Evolutionary conservation across 2,888 invertebrate species (phyloP).

Genomic region (Vesta saturnalis): DNA sequence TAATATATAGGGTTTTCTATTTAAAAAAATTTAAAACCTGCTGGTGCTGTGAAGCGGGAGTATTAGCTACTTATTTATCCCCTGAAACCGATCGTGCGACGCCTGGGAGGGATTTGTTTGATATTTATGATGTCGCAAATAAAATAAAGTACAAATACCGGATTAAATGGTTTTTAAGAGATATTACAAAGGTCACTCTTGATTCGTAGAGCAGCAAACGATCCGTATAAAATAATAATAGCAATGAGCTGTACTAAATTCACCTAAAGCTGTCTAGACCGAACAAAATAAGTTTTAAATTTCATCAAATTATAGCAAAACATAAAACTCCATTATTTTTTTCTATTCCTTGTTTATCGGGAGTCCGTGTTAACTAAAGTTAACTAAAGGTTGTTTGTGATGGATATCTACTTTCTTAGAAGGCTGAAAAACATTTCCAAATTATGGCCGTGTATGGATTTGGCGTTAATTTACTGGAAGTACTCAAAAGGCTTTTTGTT

Average conservation of each 20-base stretch:
- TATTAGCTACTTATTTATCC: slow-evolving; percentile 50
- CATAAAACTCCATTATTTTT: too few relatives aligned
- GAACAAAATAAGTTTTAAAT: slow-evolving; percentile 26
- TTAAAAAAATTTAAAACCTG: too few relatives aligned
- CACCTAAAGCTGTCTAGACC: slow-evolving; percentile 36
- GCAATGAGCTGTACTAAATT: slow-evolving; percentile 35
- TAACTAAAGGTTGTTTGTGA: too few relatives aligned
- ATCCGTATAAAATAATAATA: slow-evolving; percentile 49
- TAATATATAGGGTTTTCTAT: too few relatives aligned
- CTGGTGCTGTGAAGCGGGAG: slow-evolving; percentile 39
- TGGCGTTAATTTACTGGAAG: background rate
- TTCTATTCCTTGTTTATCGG: too few relatives aligned
- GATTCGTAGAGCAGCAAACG: slow-evolving; percentile 43
- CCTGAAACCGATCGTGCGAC: slow-evolving; percentile 45
- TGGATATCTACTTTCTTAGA: too few relatives aligned
- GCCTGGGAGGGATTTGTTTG: slow-evolving; percentile 44
- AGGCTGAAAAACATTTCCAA: too few relatives aligned
- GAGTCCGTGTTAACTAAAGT: too few relatives aligned
- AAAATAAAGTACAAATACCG: slow-evolving; percentile 44
- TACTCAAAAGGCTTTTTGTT: background rate
- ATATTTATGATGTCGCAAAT: slow-evolving; percentile 46
- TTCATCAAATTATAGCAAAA: slow-evolving; percentile 3
- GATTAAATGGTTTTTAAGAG: slow-evolving; percentile 41
- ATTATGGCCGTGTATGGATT: background rate
- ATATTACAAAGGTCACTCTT: slow-evolving; percentile 38